Conservation (phyloP, 2,113 vertebrate genomes). For the Ploceus nigricollis region DNA sequence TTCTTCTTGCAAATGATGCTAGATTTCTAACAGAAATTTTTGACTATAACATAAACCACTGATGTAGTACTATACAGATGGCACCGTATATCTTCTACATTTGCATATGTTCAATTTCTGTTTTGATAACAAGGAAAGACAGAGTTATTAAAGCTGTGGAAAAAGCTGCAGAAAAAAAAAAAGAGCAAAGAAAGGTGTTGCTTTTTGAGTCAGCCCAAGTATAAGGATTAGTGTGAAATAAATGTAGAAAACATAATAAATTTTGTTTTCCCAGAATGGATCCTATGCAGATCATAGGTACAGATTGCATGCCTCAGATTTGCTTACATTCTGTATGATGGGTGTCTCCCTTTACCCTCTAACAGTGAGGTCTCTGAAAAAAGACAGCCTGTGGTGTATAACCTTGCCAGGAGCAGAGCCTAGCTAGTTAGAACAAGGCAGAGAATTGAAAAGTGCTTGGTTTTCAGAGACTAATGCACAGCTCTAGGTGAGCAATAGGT, state of each 20-base stretch:
- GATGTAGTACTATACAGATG: background rate
- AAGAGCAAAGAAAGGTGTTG: background rate
- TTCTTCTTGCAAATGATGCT: background rate
- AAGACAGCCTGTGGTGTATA: background rate
- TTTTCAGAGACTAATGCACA: background rate
- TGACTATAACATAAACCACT: background rate
- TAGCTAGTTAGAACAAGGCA: background rate
- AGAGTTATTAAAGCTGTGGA: background rate
- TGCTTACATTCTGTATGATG: background rate
- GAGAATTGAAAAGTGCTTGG: background rate
- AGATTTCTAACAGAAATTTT: background rate
- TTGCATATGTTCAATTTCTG: background rate
- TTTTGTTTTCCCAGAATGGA: background rate
- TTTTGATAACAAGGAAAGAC: background rate
- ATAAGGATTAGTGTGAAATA: background rate
- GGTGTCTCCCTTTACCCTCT: background rate
- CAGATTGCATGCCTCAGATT: background rate
- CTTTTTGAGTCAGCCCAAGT: background rate
- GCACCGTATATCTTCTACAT: background rate
- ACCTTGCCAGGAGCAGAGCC: background rate
- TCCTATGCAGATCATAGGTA: background rate
- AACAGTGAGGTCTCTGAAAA: background rate
- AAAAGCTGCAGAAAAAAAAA: background rate
- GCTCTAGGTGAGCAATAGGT: background rate
- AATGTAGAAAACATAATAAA: background rate